Conservation (phyloP, 2,888 invertebrate genomes). For the Campopleginae sp. region DNA sequence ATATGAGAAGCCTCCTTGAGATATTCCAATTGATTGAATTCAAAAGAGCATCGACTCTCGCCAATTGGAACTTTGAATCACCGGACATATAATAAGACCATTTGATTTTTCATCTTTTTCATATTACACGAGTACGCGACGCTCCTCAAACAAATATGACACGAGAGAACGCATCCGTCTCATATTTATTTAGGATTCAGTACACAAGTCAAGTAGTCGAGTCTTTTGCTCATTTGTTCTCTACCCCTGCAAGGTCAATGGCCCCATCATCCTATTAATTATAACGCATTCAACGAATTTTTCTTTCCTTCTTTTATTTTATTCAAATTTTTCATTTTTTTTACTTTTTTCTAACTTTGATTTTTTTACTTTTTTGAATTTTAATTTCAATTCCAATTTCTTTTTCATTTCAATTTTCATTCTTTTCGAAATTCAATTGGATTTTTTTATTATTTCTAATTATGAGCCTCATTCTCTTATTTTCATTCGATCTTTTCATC, state of each 20-base stretch:
- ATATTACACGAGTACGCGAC: slow-evolving; percentile 37
- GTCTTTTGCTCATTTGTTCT: slow-evolving; percentile 16
- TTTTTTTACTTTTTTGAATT: background rate
- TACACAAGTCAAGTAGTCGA: slow-evolving; percentile 60
- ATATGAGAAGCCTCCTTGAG: slow-evolving; percentile 35
- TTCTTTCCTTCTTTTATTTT: background rate
- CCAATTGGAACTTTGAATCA: background rate
- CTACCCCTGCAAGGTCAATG: slow-evolving; percentile 27
- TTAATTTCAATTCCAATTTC: no score
- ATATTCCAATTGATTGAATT: slow-evolving; percentile 4
- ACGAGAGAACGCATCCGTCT: slow-evolving; percentile 45
- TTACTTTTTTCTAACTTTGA: background rate
- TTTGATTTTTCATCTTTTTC: background rate
- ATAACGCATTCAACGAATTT: background rate
- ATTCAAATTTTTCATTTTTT: background rate
- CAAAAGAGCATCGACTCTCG: background rate
- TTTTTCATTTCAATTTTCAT: no score
- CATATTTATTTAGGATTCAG: slow-evolving; percentile 65
- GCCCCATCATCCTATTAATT: slow-evolving; percentile 26
- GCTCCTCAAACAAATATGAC: slow-evolving; percentile 56
- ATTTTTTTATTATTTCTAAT: no score
- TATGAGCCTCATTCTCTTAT: no score
- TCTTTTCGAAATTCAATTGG: no score
- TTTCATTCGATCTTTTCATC: no score
- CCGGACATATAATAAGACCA: background rate